These are phyloP conservation scores for Eupithecia centaureata DNA, from an alignment of 2,888 invertebrate genomes.

Conservation along the genomic window DNA sequence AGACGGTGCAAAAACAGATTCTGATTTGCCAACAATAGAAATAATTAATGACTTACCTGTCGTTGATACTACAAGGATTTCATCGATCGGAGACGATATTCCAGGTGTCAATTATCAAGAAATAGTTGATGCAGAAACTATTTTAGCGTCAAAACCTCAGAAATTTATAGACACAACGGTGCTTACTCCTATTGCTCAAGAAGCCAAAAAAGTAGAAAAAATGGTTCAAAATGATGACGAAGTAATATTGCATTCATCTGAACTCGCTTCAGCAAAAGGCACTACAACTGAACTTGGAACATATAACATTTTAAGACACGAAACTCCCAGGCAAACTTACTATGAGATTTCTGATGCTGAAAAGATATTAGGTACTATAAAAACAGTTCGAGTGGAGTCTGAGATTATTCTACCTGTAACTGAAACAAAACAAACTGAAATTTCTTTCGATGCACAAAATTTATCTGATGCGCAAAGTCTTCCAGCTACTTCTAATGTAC, in stretches of 20 bases:
- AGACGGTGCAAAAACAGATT: not conserved
- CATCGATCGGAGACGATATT: conserved; percentile 11
- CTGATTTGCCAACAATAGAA: conserved; percentile 17
- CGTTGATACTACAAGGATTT: conserved; percentile 18
- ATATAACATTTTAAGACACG: conserved; percentile 41
- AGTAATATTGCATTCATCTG: not conserved
- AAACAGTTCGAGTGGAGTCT: conserved; percentile 40
- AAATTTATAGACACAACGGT: conserved; percentile 10
- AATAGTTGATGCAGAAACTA: conserved; percentile 11
- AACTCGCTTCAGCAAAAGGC: conserved; percentile 1
- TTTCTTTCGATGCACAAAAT: conserved; percentile 36
- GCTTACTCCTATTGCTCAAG: not conserved
- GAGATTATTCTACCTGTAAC: conserved; percentile 41
- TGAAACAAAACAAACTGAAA: conserved; percentile 34
- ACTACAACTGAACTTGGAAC: conserved; percentile 10
- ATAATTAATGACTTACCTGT: conserved; percentile 3
- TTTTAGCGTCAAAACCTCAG: conserved; percentile 5
- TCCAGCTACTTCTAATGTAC: conserved; percentile 45
- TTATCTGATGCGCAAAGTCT: conserved; percentile 48
- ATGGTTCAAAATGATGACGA: not conserved
- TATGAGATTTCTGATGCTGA: conserved; percentile 62
- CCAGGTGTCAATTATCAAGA: conserved; percentile 21
- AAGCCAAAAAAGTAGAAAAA: conserved; percentile 2
- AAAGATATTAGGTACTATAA: conserved; percentile 41
- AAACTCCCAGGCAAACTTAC: conserved; percentile 55